Evolutionary conservation across 2,888 invertebrate species (phyloP), one percentile per base, ranked within the genome.

Genomic region (Blomia tropicalis): DNA sequence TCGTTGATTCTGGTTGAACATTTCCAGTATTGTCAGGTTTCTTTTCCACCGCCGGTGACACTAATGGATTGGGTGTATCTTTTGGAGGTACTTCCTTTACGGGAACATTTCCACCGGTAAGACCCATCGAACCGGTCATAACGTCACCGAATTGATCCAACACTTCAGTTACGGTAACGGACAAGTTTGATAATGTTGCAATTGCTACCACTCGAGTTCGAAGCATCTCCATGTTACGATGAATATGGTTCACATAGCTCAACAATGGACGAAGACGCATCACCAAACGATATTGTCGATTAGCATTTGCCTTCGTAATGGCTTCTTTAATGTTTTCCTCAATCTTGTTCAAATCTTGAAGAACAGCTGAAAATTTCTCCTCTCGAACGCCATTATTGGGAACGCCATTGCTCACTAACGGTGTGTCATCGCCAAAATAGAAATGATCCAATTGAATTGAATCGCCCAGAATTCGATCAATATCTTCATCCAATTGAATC

Each of bases 61-160:
- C 47, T 5, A 47, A 14, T 47, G 47, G 41, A 41, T 19, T 5
- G 2, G 41, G 41, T n/a, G 19, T 14, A 41, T n/a, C 19, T 41
- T 41, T 25, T 47, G 47, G 47, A 19, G 22, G 47, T 19, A 14
- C 19, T 19, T 47, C 22, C 22, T 47, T 47, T 22, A 23, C 1
- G 7, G 36, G 36, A 22, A 60, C 32, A 1, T 47, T 51, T 17
- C 47, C 60, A 2, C 32, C 30, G 7, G 60, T 23, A 1, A 51
- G 11, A 4, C n/a, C 47, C 31, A 47, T 17, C 14, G 47, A 47
- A 25, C 60, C 29, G 19, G 60, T 60, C 60, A 60, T 60, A 2
- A 60, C 60, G 30, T 60, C 60, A 31, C 47, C 60, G 25, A 60
- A 60, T 23, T 60, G 60, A 17, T 47, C 60, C 4, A 60, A n/a